Percentiles rank a stretch among this genome's conserved stretches.
phyloP scores from a whole-genome alignment of 2,113 vertebrate species.

The Anguilla japonica region DNA sequence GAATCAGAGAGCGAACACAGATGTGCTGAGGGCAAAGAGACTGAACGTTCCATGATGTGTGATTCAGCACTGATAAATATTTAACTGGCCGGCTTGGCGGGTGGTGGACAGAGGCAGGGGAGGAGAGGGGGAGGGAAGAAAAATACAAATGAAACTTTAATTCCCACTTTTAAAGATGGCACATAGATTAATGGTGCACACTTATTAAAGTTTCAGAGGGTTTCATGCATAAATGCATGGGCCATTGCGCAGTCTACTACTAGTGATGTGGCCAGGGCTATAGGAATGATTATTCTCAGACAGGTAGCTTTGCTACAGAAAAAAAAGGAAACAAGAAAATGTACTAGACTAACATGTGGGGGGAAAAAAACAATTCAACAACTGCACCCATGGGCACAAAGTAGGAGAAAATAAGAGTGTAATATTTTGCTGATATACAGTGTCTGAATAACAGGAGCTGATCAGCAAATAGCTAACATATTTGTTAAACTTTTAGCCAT shows the following conservation, averaged over 20 bases:
- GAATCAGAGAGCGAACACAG: constrained; percentile 14
- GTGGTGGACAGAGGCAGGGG: constrained; percentile 26
- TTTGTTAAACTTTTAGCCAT: not conserved
- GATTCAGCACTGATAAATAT: constrained; percentile 68
- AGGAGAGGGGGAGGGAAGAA: constrained; percentile 27
- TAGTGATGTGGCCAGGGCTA: constrained; percentile 29
- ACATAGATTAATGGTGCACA: constrained; percentile 64
- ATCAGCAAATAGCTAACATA: not conserved
- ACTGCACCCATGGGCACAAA: not conserved
- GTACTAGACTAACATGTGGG: not conserved
- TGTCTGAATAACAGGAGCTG: not conserved
- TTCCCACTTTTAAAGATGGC: constrained; percentile 61
- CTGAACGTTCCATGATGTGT: constrained; percentile 43
- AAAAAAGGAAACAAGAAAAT: not conserved
- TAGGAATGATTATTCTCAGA: constrained; percentile 39
- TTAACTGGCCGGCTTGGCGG: constrained; percentile 52
- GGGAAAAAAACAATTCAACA: not conserved
- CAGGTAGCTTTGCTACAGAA: constrained; percentile 22
- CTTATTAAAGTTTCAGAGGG: constrained; percentile 62
- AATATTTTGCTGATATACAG: not conserved
- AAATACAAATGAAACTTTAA: constrained; percentile 67
- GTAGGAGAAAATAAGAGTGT: not conserved
- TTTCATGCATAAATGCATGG: constrained; percentile 64
- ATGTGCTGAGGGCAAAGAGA: constrained; percentile 18
- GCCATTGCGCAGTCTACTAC: constrained; percentile 40